Conservation (phyloP, 2,113 vertebrate genomes). For the Pholis gunnellus region DNA sequence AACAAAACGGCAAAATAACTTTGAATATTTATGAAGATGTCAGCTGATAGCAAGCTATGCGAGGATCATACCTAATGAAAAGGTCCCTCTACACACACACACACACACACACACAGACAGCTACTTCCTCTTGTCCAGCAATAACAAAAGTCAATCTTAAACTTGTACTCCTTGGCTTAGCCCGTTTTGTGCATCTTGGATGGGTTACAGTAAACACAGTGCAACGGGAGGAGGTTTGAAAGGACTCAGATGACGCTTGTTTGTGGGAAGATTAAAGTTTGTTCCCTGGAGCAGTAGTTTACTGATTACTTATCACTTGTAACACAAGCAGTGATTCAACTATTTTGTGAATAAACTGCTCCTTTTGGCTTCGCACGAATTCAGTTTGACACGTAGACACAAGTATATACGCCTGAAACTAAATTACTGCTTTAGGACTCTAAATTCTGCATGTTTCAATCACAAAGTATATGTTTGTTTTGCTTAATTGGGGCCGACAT, state of each 20-base stretch:
- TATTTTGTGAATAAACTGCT: not conserved
- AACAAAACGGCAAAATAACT: constrained; percentile 34
- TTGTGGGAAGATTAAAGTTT: constrained; percentile 1
- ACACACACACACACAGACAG: not conserved
- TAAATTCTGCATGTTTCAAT: not conserved
- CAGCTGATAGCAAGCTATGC: constrained; percentile 24
- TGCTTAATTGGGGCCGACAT: not conserved
- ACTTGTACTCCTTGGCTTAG: not conserved
- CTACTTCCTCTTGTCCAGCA: not conserved
- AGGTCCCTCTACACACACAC: not conserved
- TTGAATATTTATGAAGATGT: constrained; percentile 41
- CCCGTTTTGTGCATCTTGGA: not conserved
- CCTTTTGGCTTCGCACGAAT: not conserved
- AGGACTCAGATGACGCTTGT: not conserved
- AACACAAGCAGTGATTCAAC: not conserved
- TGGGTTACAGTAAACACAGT: not conserved
- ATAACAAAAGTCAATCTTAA: constrained; percentile 1
- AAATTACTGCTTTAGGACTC: not conserved
- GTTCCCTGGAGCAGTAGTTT: not conserved
- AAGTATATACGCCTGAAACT: not conserved
- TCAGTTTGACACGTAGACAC: not conserved
- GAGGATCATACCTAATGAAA: constrained; percentile 15
- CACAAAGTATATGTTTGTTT: not conserved
- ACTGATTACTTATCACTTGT: not conserved
- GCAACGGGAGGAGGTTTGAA: not conserved